Conservation (phyloP, 2,888 invertebrate genomes). For the Choreutis nemorana region DNA sequence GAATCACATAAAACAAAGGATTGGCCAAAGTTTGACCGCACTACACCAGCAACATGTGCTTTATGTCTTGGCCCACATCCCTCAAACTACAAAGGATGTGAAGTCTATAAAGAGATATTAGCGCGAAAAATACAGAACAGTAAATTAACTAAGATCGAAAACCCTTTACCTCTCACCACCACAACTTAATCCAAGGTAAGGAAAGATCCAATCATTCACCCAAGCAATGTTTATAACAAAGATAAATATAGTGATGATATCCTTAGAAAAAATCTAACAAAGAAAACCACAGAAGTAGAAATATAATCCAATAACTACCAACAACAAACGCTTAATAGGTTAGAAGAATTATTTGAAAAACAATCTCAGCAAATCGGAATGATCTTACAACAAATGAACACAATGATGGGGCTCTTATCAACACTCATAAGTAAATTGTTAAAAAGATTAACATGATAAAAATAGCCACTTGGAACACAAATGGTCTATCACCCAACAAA, state of each 20-base stretch:
- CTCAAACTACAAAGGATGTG: conserved; percentile 11
- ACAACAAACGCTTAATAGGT: background rate
- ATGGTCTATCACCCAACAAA: conserved; percentile 13
- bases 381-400: conserved; percentile 8
- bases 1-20: background rate
- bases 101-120: conserved; percentile 11
- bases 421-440: conserved; percentile 1
- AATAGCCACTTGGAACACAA: conserved; percentile 14
- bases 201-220: background rate
- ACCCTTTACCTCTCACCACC: background rate
- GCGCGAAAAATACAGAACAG: conserved; percentile 2
- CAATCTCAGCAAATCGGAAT: conserved; percentile 7
- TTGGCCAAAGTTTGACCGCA: background rate
- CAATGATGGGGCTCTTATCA: conserved; percentile 2
- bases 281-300: conserved; percentile 1
- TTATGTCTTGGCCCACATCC: conserved; percentile 10
- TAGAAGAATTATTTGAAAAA: conserved; percentile 7
- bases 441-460: conserved; percentile 5
- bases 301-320: background rate
- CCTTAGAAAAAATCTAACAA: background rate
- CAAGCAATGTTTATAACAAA: too few relatives aligned
- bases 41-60: conserved; percentile 6
- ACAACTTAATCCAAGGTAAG: background rate
- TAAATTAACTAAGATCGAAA: too few relatives aligned
- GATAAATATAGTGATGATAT: background rate